A percentile compares a stretch with the other conserved stretches of the same genome.
Conservation (phyloP, 2,888 invertebrate genomes). For the Scaptomyza tumidula region DNA sequence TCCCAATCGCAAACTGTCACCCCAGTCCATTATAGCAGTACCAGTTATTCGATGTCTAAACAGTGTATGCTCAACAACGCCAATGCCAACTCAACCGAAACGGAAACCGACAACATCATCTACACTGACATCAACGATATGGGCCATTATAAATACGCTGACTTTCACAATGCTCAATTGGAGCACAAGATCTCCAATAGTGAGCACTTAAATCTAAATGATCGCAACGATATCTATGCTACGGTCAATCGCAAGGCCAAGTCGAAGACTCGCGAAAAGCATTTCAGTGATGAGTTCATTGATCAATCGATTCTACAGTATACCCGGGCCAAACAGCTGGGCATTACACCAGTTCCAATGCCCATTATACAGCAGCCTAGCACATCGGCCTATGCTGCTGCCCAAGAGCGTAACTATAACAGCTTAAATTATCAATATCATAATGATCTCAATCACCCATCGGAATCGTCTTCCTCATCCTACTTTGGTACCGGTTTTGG, state of each 20-base stretch:
- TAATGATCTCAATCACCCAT: conserved; percentile 83
- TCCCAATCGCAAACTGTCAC: conserved; percentile 84
- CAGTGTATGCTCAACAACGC: conserved; percentile 83
- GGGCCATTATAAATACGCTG: conserved; percentile 82
- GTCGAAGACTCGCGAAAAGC: conserved; percentile 83
- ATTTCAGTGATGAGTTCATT: conserved; percentile 84
- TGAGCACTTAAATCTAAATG: conserved; percentile 82
- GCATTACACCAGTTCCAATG: conserved; percentile 44
- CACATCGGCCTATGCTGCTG: conserved; percentile 70
- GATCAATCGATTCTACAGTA: conserved; percentile 84
- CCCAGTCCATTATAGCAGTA: conserved; percentile 85
- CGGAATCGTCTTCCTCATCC: conserved; percentile 83
- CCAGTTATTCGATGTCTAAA: conserved; percentile 85
- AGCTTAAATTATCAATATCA: conserved; percentile 80
- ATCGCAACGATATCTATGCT: conserved; percentile 84
- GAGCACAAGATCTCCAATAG: conserved; percentile 82
- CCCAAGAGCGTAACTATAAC: conserved; percentile 67
- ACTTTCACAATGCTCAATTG: conserved; percentile 71
- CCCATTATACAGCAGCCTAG: conserved; percentile 58
- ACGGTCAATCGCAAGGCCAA: conserved; percentile 85
- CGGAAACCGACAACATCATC: conserved; percentile 84
- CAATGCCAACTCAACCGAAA: conserved; percentile 83
- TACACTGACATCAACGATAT: conserved; percentile 85
- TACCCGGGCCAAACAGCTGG: conserved; percentile 80
- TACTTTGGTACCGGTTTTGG: conserved; percentile 82